Percentiles rank a stretch among this genome's conserved stretches.
These are phyloP conservation scores for Caligus rogercresseyi DNA, from an alignment of 1,140 invertebrate genomes.

Conservation along the genomic window DNA sequence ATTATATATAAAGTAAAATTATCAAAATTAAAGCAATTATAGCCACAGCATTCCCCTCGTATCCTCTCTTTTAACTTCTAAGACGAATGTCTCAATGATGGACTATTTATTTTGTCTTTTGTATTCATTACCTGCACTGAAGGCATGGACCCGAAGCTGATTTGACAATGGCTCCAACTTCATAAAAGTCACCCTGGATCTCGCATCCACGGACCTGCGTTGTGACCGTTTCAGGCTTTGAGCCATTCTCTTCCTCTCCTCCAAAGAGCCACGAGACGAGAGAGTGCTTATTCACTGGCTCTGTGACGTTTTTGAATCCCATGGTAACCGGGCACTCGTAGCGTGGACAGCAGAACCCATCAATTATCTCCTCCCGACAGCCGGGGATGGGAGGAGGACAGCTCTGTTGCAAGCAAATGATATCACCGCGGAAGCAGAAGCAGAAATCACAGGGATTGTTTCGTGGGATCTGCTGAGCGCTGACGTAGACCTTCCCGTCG, in stretches of 20 bases:
- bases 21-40: too few relatives aligned
- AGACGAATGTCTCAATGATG: neutral
- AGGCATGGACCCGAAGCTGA: conserved; percentile 72
- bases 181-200: conserved; percentile 58
- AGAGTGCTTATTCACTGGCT: conserved; percentile 27
- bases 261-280: conserved; percentile 16
- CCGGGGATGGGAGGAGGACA: conserved; percentile 78
- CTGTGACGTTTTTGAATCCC: conserved; percentile 52
- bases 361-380: conserved; percentile 73
- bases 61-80: conserved; percentile 10
- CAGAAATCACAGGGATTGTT: conserved; percentile 89
- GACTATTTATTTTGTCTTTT: neutral
- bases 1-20: conserved; percentile 10
- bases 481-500: conserved; percentile 74
- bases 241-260: conserved; percentile 20
- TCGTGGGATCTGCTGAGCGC: conserved; percentile 78
- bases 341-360: conserved; percentile 80
- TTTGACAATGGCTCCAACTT: conserved; percentile 58
- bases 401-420: conserved; percentile 82
- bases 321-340: conserved; percentile 65
- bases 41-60: too few relatives aligned
- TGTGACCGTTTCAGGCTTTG: conserved; percentile 9
- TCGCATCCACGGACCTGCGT: conserved; percentile 44
- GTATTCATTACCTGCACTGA: conserved; percentile 56
- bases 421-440: conserved; percentile 89